Evolutionary conservation across 2,113 vertebrate genomes (phyloP).

Genomic region (Epinephelus fuscoguttatus): DNA sequence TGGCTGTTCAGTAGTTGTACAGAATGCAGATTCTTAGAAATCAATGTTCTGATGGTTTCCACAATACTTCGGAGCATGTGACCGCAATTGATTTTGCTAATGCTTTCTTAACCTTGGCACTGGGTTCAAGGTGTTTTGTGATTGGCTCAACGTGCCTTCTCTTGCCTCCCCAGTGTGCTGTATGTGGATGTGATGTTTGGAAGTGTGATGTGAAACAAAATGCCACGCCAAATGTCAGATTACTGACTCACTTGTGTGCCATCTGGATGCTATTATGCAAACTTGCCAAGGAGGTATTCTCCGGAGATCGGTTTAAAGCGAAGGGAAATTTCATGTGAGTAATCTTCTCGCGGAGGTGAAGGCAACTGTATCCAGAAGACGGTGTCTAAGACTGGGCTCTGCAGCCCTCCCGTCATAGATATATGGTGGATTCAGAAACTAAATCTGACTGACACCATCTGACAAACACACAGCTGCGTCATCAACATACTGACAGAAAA

Average conservation of each 20-base stretch:
- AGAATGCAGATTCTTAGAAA: slow-evolving; percentile 42
- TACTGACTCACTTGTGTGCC: slow-evolving; percentile 82
- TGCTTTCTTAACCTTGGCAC: slow-evolving; percentile 56
- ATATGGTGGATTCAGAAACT: slow-evolving; percentile 41
- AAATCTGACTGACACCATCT: slow-evolving; percentile 59
- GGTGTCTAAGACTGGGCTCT: slow-evolving; percentile 5
- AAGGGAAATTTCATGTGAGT: slow-evolving; percentile 60
- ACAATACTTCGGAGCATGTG: slow-evolving; percentile 2
- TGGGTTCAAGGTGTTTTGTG: slow-evolving; percentile 55
- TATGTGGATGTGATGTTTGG: slow-evolving; percentile 55
- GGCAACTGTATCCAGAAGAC: slow-evolving; percentile 12
- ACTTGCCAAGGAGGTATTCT: slow-evolving; percentile 76
- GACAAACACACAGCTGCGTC: slow-evolving; percentile 63
- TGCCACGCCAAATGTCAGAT: slow-evolving; percentile 83
- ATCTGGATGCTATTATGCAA: slow-evolving; percentile 84
- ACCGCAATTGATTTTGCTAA: slow-evolving; percentile 37
- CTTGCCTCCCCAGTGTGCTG: slow-evolving; percentile 35
- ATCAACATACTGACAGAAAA: slow-evolving; percentile 52
- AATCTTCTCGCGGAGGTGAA: slow-evolving; percentile 52
- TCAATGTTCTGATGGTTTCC: slow-evolving; percentile 46
- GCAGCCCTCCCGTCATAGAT: slow-evolving; percentile 31
- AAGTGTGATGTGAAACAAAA: slow-evolving; percentile 75
- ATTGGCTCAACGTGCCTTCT: slow-evolving; percentile 22
- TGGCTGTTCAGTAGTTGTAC: slow-evolving; percentile 22
- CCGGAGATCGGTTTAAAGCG: slow-evolving; percentile 59